Evolutionary conservation across 2,797 vertebrate species (phyloP).

Genomic region (Psittacula derbiana): DNA sequence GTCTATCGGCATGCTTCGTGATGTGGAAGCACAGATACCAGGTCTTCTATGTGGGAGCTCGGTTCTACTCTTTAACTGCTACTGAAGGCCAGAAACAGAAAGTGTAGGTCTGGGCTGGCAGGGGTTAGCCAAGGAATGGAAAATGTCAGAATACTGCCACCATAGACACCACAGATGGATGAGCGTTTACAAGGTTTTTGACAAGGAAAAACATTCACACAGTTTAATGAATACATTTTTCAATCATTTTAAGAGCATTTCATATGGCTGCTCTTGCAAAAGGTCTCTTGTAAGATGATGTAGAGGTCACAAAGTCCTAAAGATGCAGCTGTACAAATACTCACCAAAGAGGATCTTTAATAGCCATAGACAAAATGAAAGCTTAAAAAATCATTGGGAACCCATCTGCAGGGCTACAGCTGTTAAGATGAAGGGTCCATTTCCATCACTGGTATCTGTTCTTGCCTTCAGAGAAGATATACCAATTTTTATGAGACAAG

Average conservation of each 20-base stretch:
- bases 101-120: conserved; percentile 37
- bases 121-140: background rate
- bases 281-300: background rate
- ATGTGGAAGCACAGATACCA: conserved; percentile 98
- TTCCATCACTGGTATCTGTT: background rate
- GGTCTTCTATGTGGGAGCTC: conserved; percentile 88
- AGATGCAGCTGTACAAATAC: background rate
- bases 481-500: background rate
- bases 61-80: conserved; percentile 63
- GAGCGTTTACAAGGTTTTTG: background rate
- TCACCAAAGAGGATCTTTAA: background rate
- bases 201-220: background rate
- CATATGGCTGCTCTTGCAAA: background rate
- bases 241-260: background rate
- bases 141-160: background rate
- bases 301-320: background rate
- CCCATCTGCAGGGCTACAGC: background rate
- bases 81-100: conserved; percentile 46
- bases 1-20: conserved; percentile 85
- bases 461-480: conserved; percentile 11
- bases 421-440: background rate
- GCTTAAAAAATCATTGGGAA: background rate
- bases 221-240: conserved; percentile 28
- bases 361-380: background rate
- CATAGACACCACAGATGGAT: fast-evolving